phyloP scores from a whole-genome alignment of 2,113 vertebrate species.

The Amphilophus citrinellus region DNA sequence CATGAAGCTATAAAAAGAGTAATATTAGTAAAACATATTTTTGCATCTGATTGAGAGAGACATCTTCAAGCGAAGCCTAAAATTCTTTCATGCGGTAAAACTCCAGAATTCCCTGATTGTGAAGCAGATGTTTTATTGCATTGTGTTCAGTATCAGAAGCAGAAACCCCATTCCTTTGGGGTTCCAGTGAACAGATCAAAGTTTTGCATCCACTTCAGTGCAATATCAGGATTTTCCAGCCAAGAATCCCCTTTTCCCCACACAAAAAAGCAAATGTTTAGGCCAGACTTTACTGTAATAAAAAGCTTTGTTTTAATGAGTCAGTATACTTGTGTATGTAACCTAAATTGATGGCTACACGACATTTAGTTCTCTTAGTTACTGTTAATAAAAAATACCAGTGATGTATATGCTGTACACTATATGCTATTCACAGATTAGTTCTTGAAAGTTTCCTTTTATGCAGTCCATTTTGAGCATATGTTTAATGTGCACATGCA shows the following conservation, averaged over 20 bases:
- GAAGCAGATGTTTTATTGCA: background rate
- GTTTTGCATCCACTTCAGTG: background rate
- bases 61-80: background rate
- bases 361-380: background rate
- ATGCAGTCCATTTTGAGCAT: background rate
- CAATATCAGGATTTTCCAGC: too few species aligned
- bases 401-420: background rate
- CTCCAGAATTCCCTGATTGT: too few species aligned
- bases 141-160: background rate
- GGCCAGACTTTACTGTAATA: background rate
- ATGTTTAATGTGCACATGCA: background rate
- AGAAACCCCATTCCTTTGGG: background rate
- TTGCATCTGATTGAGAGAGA: rapidly evolving
- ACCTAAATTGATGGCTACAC: background rate
- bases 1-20: background rate
- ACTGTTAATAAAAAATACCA: background rate
- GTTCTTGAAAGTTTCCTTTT: background rate
- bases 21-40: background rate
- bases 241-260: too few species aligned
- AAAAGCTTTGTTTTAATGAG: too few species aligned
- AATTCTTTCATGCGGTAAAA: background rate
- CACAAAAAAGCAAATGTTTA: background rate
- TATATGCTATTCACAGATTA: background rate
- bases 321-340: background rate
- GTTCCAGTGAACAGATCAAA: background rate